Percentiles rank a stretch among this genome's conserved stretches.
Evolutionary conservation across 2,888 invertebrate species (phyloP).

Genomic region (Trilocha varians): DNA sequence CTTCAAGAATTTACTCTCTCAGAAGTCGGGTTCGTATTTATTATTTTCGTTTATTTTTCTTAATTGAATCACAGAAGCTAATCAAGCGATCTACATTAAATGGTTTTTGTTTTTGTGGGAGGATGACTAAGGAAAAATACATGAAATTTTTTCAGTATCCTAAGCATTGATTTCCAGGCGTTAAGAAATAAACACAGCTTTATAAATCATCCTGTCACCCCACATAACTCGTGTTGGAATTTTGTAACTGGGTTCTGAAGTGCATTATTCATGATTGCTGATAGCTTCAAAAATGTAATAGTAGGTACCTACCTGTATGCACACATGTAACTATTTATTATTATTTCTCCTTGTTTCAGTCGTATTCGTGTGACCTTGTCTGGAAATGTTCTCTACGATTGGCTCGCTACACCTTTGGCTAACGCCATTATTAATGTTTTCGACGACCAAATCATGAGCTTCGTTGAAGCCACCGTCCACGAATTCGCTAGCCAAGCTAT

Average conservation of each 20-base stretch:
- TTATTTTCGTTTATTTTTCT: neutral
- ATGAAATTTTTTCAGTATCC: too few species aligned
- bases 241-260: too few species aligned
- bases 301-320: constrained; percentile 1
- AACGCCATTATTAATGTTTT: constrained; percentile 54
- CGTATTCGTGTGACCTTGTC: constrained; percentile 58
- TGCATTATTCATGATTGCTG: too few species aligned
- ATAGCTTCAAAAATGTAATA: neutral
- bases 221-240: too few species aligned
- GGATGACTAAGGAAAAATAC: too few species aligned
- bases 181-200: too few species aligned
- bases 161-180: too few species aligned
- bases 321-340: constrained; percentile 1
- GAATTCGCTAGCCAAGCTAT: constrained; percentile 38
- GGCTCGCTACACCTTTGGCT: constrained; percentile 63
- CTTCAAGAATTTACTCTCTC: constrained; percentile 56
- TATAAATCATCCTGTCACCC: too few species aligned
- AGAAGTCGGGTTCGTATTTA: constrained; percentile 44
- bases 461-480: constrained; percentile 51
- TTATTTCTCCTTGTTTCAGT: constrained; percentile 31
- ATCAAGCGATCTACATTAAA: too few species aligned
- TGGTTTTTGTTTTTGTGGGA: too few species aligned
- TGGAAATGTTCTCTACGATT: constrained; percentile 62
- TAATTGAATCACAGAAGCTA: too few species aligned
- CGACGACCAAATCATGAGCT: constrained; percentile 53